A percentile compares a stretch with the other conserved stretches of the same genome.
Conservation (phyloP, 1,140 invertebrate genomes). For the Papilio machaon region DNA sequence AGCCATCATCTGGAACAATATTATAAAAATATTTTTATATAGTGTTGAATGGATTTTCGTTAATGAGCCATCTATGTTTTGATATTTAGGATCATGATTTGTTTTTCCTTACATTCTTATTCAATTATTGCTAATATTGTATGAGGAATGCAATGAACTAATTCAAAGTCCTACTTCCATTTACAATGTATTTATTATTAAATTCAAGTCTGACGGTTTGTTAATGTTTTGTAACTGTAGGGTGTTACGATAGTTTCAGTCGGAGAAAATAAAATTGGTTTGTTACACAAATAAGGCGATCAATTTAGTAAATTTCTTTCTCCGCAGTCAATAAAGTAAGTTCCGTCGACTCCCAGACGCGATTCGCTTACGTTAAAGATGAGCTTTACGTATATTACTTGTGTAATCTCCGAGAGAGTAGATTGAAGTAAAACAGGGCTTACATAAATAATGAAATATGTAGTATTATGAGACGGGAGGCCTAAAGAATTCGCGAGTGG, state of each 20-base stretch:
- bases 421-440: constrained; percentile 75
- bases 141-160: background rate
- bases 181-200: background rate
- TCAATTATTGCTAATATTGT: background rate
- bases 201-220: background rate
- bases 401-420: constrained; percentile 72
- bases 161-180: background rate
- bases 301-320: constrained; percentile 23
- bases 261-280: constrained; percentile 38
- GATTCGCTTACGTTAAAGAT: constrained; percentile 46
- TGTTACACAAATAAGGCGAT: constrained; percentile 37
- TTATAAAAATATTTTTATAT: constrained; percentile 20
- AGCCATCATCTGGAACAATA: constrained; percentile 77
- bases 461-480: constrained; percentile 80
- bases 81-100: background rate
- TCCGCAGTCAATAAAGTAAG: constrained; percentile 38
- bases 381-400: constrained; percentile 63
- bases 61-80: background rate
- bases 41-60: background rate
- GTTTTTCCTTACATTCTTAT: background rate
- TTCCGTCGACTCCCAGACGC: constrained; percentile 29
- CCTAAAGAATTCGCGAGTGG: constrained; percentile 78
- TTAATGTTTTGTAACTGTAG: constrained; percentile 12
- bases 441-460: constrained; percentile 82
- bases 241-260: constrained; percentile 25